Percentiles rank a stretch among this genome's conserved stretches.
phyloP scores from a whole-genome alignment of 2,797 vertebrate species.

The Hafferia zeledoni region DNA sequence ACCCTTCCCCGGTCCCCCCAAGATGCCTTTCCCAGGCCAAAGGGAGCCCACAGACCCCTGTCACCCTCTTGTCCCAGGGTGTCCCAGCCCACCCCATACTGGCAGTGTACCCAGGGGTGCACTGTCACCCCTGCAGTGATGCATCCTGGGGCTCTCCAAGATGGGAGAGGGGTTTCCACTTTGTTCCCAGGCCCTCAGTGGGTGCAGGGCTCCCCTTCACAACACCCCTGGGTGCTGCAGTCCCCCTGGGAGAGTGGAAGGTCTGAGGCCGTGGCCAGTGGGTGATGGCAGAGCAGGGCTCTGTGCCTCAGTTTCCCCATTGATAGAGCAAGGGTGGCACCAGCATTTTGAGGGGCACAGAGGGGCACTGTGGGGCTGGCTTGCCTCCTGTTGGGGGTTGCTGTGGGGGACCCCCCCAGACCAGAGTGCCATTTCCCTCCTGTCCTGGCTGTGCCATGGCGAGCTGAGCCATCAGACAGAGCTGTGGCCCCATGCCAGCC shows the following conservation, averaged over 20 bases:
- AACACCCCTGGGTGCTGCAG: background rate
- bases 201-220: background rate
- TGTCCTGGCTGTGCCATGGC: background rate
- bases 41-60: fast-evolving
- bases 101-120: background rate
- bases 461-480: background rate
- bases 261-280: fast-evolving
- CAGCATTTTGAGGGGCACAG: background rate
- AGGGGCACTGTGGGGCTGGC: background rate
- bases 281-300: background rate
- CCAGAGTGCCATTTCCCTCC: background rate
- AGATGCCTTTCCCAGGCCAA: fast-evolving
- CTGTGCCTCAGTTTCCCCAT: background rate
- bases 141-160: background rate
- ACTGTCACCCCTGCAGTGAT: background rate
- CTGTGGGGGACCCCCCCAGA: fast-evolving
- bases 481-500: fast-evolving
- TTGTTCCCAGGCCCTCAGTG: background rate
- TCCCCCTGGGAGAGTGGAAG: fast-evolving
- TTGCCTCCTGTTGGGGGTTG: background rate
- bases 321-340: fast-evolving
- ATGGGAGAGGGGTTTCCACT: too few relatives aligned
- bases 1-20: background rate
- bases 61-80: too few relatives aligned
- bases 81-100: fast-evolving